Conservation (phyloP, 1,140 invertebrate genomes). For the Antheraea mylitta region DNA sequence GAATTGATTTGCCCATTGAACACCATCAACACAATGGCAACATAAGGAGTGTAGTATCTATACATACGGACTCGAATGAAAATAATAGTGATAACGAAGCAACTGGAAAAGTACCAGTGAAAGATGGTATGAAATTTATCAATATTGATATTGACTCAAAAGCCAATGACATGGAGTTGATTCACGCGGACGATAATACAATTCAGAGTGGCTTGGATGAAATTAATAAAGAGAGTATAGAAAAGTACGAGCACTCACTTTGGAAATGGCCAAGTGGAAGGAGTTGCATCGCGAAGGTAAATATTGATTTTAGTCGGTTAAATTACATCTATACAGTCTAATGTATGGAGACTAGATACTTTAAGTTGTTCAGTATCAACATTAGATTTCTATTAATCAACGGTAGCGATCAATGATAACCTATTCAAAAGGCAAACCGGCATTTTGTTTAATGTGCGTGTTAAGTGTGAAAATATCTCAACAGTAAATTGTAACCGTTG, state of each 20-base stretch:
- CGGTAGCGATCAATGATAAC: too few species aligned
- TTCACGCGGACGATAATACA: constrained; percentile 32
- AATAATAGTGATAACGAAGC: constrained; percentile 31
- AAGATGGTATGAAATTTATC: constrained; percentile 32
- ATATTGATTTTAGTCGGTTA: neutral
- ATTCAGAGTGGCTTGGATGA: constrained; percentile 42
- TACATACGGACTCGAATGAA: constrained; percentile 43
- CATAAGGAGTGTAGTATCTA: constrained; percentile 47
- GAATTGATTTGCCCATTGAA: constrained; percentile 43
- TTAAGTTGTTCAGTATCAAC: neutral
- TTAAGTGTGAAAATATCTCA: too few species aligned
- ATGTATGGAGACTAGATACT: too few species aligned
- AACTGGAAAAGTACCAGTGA: constrained; percentile 19
- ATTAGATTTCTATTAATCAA: too few species aligned
- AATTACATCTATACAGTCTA: too few species aligned
- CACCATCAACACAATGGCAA: constrained; percentile 72
- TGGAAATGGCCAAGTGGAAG: constrained; percentile 79
- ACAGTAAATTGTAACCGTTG: too few species aligned
- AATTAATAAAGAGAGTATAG: constrained; percentile 48
- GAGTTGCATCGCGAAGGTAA: constrained; percentile 78
- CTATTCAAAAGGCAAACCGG: too few species aligned
- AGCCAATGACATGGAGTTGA: constrained; percentile 43
- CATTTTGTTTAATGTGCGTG: too few species aligned
- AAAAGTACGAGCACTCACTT: constrained; percentile 72
- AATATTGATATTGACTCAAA: constrained; percentile 41